Evolutionary conservation across 2,797 vertebrate species (phyloP).

Genomic region (Channa striata): DNA sequence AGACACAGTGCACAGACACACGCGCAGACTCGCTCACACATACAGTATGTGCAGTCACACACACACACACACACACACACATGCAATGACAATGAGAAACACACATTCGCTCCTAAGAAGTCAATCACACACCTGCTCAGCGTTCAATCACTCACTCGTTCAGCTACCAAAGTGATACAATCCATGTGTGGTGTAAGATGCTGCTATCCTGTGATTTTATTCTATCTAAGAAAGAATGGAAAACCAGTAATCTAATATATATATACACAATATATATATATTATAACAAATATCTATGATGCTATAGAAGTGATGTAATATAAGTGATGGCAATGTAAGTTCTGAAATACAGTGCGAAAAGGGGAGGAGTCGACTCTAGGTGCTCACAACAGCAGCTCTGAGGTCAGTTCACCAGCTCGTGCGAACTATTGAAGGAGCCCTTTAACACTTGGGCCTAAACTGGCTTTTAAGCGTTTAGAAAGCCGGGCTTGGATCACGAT

Average conservation of each 20-base stretch:
- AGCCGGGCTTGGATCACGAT: constrained; percentile 35
- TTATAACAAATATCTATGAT: constrained; percentile 79
- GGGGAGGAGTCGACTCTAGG: constrained; percentile 62
- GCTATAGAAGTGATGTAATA: constrained; percentile 83
- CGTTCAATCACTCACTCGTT: constrained; percentile 76
- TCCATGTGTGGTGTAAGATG: constrained; percentile 86
- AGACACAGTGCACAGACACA: constrained; percentile 27
- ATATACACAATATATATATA: constrained; percentile 48
- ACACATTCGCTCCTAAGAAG: constrained; percentile 52
- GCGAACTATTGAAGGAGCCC: constrained; percentile 44
- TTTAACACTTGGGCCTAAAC: constrained; percentile 48
- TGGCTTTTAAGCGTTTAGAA: constrained; percentile 31
- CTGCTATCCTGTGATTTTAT: constrained; percentile 88
- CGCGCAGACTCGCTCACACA: constrained; percentile 11
- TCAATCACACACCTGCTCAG: constrained; percentile 64
- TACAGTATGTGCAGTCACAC: constrained; percentile 16
- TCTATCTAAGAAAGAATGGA: constrained; percentile 81
- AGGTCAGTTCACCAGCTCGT: constrained; percentile 65
- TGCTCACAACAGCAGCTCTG: constrained; percentile 65
- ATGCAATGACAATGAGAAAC: constrained; percentile 70
- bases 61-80: constrained; percentile 45
- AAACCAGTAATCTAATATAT: constrained; percentile 85
- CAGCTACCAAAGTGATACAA: constrained; percentile 87
- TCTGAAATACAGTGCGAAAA: constrained; percentile 74
- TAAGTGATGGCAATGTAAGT: constrained; percentile 79